Evolutionary conservation across 2,797 vertebrate species (phyloP), one percentile per base, ranked within the genome.

Genomic region (Knipowitschia caucasica): DNA sequence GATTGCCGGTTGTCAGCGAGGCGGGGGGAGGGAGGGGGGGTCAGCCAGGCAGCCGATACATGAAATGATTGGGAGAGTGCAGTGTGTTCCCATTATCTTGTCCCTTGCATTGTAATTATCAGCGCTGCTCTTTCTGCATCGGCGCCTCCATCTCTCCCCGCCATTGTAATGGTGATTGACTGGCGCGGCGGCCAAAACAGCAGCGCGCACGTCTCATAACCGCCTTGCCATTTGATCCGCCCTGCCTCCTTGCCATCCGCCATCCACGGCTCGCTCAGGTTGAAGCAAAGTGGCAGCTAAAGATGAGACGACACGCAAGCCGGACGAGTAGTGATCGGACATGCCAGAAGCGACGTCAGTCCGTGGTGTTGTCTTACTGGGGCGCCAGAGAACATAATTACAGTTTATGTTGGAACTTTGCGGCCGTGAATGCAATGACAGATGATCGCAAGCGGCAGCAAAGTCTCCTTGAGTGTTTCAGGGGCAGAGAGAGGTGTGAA

Each of bases 121-220:
- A 83, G 81, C 77, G 71, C 86, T 90, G 88, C 89, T 89, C 91
- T 92, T 92, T 92, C 91, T 92, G 92, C 92, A 82, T 89, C 88
- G 83, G 76, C 89, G 88, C 90, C 84, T 91, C 89, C 87, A 86
- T 91, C 90, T 93, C 82, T 88, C 75, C 77, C 86, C 90, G 86
- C 83, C 82, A 83, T 88, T 92, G 91, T 92, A 91, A 92, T 92
- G 82, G 89, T 93, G 92, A 93, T 93, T 93, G 90, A 93, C 90
- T 93, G 85, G 90, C 86, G 84, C 63, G 87, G 82, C 86, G 85
- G 91, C 89, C 86, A 84, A 92, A 87, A 91, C 91, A 91, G 85
- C 88, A 85, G 88, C 57, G 86, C 78, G 82, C 88, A 78, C 81
- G 85, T 90, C 87, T 92, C 89, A 91, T 93, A 91, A 82, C 81